These are phyloP conservation scores for Amblyraja radiata DNA, from an alignment of 2,797 vertebrate genomes.

Conservation along the genomic window DNA sequence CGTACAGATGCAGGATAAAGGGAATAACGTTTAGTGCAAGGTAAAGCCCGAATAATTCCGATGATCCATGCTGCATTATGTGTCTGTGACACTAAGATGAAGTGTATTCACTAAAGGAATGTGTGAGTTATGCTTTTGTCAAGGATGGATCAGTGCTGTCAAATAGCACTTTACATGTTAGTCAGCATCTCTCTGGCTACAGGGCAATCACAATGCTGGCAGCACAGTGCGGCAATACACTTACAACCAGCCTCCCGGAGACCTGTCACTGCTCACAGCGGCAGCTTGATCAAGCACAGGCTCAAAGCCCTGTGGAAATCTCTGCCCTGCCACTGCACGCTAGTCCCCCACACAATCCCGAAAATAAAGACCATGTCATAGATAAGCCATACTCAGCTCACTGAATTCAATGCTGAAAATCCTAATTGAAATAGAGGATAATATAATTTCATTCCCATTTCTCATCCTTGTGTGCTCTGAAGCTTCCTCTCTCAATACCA, in stretches of 20 bases:
- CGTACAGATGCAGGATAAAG: too few species aligned
- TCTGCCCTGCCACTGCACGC: background rate
- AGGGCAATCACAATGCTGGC: constrained; percentile 6
- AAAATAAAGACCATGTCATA: background rate
- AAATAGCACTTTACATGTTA: background rate
- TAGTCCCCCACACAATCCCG: too few species aligned
- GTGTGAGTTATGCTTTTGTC: background rate
- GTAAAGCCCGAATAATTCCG: too few species aligned
- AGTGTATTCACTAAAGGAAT: background rate
- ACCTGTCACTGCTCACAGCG: background rate
- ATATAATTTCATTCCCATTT: background rate
- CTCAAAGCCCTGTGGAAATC: background rate
- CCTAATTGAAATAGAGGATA: background rate
- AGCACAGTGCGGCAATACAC: background rate
- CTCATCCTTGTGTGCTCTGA: background rate
- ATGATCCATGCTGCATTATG: too few species aligned
- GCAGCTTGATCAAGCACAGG: constrained; percentile 15
- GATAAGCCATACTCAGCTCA: background rate
- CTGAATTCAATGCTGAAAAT: background rate
- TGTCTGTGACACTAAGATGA: background rate
- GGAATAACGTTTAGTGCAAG: too few species aligned
- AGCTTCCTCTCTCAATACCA: background rate
- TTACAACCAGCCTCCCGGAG: background rate
- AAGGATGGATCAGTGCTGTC: background rate
- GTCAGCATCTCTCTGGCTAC: background rate